phyloP scores from a whole-genome alignment of 2,113 vertebrate species.

The Hippolais icterina region DNA sequence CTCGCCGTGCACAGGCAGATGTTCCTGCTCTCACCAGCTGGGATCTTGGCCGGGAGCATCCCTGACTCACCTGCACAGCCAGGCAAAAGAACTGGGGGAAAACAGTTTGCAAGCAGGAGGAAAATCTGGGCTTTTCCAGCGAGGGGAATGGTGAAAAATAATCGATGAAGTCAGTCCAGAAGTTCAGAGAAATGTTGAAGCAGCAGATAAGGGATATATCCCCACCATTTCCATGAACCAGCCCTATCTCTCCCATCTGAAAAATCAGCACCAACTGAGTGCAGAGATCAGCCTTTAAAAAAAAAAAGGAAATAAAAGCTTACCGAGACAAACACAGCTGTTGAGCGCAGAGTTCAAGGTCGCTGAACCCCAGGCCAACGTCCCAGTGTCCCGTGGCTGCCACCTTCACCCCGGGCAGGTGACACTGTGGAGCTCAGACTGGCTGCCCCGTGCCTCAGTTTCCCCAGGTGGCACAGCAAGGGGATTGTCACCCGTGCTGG shows the following conservation, averaged over 20 bases:
- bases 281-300: neutral
- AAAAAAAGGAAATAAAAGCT: neutral
- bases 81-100: rapidly evolving
- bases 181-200: neutral
- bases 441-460: neutral
- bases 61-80: neutral
- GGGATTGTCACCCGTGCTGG: rapidly evolving
- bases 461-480: neutral
- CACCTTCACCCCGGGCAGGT: neutral
- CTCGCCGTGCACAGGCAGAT: neutral
- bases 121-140: neutral
- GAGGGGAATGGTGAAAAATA: neutral
- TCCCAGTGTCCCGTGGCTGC: rapidly evolving
- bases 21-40: neutral
- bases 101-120: neutral
- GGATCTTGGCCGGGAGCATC: neutral
- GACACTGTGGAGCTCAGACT: neutral
- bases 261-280: neutral
- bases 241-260: neutral
- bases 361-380: neutral
- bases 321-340: conserved; percentile 12
- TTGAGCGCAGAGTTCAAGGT: neutral
- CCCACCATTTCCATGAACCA: neutral
- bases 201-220: neutral
- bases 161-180: neutral